A percentile compares a stretch with the other conserved stretches of the same genome.
phyloP scores from a whole-genome alignment of 2,888 invertebrate genomes.

The Stomorhina lunata region DNA sequence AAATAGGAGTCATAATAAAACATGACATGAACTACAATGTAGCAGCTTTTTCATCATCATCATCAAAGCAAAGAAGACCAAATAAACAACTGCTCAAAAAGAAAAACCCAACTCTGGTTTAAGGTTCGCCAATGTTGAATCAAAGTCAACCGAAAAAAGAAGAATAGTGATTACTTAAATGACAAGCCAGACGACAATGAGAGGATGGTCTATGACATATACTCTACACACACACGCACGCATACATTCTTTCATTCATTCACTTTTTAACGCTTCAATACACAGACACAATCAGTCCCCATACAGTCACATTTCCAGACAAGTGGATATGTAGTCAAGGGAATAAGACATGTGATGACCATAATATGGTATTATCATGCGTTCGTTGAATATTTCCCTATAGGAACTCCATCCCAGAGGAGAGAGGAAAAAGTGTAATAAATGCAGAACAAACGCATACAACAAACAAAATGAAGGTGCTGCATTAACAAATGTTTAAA shows the following conservation, averaged over 20 bases:
- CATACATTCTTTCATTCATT: no score
- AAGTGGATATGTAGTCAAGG: neutral
- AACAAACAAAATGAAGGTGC: no score
- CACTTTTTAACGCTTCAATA: neutral
- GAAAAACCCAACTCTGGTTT: neutral
- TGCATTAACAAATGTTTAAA: no score
- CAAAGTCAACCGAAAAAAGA: slow-evolving; percentile 26
- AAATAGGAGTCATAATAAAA: slow-evolving; percentile 38
- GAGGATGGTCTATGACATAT: slow-evolving; percentile 28
- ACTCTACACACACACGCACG: neutral
- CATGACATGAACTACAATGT: slow-evolving; percentile 20
- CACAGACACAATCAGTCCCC: neutral
- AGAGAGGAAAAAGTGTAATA: no score
- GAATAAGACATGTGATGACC: slow-evolving; percentile 34
- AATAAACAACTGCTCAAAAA: neutral
- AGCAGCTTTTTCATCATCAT: neutral
- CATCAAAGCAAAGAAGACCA: neutral
- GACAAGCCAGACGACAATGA: slow-evolving; percentile 42
- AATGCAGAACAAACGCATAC: no score
- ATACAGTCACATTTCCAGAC: neutral
- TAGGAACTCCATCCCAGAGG: no score
- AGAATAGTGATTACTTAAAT: slow-evolving; percentile 57
- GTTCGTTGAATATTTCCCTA: neutral
- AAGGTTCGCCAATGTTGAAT: slow-evolving; percentile 34
- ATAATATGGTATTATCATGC: slow-evolving; percentile 51